Percentiles rank a stretch among this genome's conserved stretches.
Evolutionary conservation across 2,888 invertebrate species (phyloP).

Genomic region (Nectonema munidae): DNA sequence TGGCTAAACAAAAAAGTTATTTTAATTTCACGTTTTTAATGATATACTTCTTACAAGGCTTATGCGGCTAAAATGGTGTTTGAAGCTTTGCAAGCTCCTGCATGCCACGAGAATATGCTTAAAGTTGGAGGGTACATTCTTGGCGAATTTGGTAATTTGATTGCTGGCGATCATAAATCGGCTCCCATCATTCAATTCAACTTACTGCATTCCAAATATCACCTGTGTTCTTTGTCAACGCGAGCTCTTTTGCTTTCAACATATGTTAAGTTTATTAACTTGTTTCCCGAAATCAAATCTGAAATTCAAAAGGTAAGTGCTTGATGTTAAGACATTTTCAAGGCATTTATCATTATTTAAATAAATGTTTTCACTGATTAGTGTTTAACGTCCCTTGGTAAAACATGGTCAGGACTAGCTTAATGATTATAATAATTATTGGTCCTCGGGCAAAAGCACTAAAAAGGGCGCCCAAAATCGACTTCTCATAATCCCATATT

Average conservation of each 20-base stretch:
- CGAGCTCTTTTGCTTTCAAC: slow-evolving; percentile 76
- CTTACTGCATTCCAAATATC: slow-evolving; percentile 85
- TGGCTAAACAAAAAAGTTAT: no score
- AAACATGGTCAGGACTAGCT: no score
- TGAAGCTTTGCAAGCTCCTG: slow-evolving; percentile 52
- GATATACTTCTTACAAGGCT: no score
- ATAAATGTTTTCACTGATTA: background rate
- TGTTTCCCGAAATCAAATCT: slow-evolving; percentile 85
- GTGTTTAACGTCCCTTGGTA: no score
- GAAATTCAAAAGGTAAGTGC: slow-evolving; percentile 74
- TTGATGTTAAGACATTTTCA: background rate
- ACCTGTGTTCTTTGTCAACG: slow-evolving; percentile 80
- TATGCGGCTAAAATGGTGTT: slow-evolving; percentile 98
- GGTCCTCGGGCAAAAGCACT: no score
- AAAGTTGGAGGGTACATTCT: slow-evolving; percentile 92
- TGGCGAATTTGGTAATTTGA: slow-evolving; percentile 93
- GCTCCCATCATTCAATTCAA: slow-evolving; percentile 76
- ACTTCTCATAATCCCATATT: no score
- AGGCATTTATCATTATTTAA: slow-evolving; percentile 25
- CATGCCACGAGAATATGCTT: slow-evolving; percentile 99
- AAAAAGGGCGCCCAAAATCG: no score
- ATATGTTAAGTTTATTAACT: slow-evolving; percentile 91
- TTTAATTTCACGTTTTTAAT: no score
- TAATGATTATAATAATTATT: no score
- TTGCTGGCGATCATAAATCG: slow-evolving; percentile 85